Evolutionary conservation across 2,888 invertebrate species (phyloP).

Genomic region (Caenorhabditis sp.): DNA sequence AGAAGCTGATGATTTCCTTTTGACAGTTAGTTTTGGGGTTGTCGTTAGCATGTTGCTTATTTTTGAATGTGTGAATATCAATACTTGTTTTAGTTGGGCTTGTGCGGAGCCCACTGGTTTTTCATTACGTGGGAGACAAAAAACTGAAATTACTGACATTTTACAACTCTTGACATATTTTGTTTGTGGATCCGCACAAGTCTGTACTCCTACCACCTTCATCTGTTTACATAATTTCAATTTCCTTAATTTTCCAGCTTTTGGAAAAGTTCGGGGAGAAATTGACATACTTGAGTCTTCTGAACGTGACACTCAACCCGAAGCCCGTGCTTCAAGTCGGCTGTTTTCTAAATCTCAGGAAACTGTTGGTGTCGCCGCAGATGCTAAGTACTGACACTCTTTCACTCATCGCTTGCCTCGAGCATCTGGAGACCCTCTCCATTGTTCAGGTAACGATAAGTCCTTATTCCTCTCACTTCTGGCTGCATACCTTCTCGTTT

Average conservation of each 20-base stretch:
- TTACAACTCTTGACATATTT: no score
- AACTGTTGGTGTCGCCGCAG: constrained; percentile 85
- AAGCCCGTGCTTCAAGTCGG: constrained; percentile 89
- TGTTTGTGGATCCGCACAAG: neutral
- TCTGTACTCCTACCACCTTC: neutral
- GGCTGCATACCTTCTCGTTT: constrained; percentile 35
- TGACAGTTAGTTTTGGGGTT: constrained; percentile 85
- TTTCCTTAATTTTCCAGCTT: constrained; percentile 83
- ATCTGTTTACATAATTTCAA: neutral
- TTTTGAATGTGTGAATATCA: no score
- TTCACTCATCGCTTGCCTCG: constrained; percentile 69
- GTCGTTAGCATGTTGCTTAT: neutral
- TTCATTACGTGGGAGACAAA: neutral
- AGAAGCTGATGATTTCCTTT: constrained; percentile 88
- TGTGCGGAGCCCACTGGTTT: neutral
- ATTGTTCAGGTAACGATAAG: constrained; percentile 84
- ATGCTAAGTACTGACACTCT: constrained; percentile 86
- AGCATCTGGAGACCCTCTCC: constrained; percentile 87
- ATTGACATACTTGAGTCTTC: constrained; percentile 87
- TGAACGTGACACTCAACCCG: constrained; percentile 88
- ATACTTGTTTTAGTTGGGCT: neutral
- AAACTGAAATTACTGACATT: no score
- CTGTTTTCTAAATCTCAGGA: constrained; percentile 89
- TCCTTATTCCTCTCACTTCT: constrained; percentile 1
- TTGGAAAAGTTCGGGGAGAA: constrained; percentile 86